Evolutionary conservation across 2,797 vertebrate species (phyloP).

Genomic region (Craterocephalus amniculus): DNA sequence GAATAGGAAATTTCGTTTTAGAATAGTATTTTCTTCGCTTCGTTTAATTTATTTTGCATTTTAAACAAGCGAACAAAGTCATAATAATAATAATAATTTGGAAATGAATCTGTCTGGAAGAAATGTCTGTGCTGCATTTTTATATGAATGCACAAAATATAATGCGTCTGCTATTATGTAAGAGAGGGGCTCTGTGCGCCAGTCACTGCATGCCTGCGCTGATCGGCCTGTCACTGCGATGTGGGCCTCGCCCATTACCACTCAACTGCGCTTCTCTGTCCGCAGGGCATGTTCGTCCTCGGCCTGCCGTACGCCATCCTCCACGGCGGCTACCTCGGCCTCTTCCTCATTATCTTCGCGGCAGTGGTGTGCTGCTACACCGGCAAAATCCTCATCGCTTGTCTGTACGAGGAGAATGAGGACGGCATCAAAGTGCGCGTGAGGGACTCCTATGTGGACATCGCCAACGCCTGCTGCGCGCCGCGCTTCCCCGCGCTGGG

Average conservation of each 20-base stretch:
- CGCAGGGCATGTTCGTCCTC: slow-evolving; percentile 97
- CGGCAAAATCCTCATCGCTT: slow-evolving; percentile 95
- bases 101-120: neutral
- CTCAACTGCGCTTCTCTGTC: slow-evolving; percentile 69
- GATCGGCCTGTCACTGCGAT: slow-evolving; percentile 69
- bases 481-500: slow-evolving; percentile 92
- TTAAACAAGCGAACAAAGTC: neutral
- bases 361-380: slow-evolving; percentile 97
- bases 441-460: slow-evolving; percentile 94
- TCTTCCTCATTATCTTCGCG: slow-evolving; percentile 96
- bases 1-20: neutral
- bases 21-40: neutral
- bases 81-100: neutral
- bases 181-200: slow-evolving; percentile 30
- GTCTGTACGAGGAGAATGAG: slow-evolving; percentile 95
- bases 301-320: slow-evolving; percentile 96
- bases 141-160: neutral
- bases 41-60: neutral
- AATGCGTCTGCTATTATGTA: slow-evolving; percentile 42
- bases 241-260: slow-evolving; percentile 60
- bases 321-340: slow-evolving; percentile 94
- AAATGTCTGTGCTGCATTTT: neutral
- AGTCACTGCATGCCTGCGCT: slow-evolving; percentile 26
- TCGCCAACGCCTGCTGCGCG: slow-evolving; percentile 93
- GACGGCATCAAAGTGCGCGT: slow-evolving; percentile 92